Conservation (phyloP, 1,140 invertebrate species). For the Teleogryllus occipitalis region DNA sequence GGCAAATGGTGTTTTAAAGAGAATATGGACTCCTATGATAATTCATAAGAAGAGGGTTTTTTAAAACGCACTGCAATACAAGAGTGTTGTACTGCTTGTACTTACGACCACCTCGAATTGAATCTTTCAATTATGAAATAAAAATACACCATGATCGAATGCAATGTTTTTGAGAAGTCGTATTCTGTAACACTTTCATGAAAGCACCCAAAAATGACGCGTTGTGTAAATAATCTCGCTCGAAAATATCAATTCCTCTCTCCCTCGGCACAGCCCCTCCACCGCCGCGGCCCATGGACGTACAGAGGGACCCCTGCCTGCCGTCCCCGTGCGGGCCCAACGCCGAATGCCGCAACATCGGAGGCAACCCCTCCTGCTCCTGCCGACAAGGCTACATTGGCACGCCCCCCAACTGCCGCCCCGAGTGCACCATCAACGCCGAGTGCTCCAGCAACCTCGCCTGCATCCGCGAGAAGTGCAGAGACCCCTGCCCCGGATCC, state of each 20-base stretch:
- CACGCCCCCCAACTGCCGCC: slow-evolving; percentile 53
- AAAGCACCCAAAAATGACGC: slow-evolving; percentile 36
- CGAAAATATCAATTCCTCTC: slow-evolving; percentile 38
- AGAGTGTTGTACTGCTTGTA: no score
- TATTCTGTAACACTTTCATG: slow-evolving; percentile 25
- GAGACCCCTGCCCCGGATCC: slow-evolving; percentile 53
- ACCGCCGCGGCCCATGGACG: slow-evolving; percentile 30
- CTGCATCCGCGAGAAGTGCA: slow-evolving; percentile 59
- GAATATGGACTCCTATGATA: no score
- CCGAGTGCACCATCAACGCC: slow-evolving; percentile 54
- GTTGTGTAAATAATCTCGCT: slow-evolving; percentile 37
- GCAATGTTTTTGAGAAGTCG: slow-evolving; percentile 27
- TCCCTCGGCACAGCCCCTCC: slow-evolving; percentile 36
- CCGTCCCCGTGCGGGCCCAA: slow-evolving; percentile 65
- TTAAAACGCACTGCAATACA: no score
- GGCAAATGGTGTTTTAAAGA: no score
- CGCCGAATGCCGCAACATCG: slow-evolving; percentile 50
- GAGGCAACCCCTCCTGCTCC: slow-evolving; percentile 52
- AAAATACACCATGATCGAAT: not conserved
- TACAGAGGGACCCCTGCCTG: slow-evolving; percentile 45
- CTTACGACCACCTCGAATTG: no score
- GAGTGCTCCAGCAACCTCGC: slow-evolving; percentile 53
- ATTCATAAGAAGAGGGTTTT: no score
- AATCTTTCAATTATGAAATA: not conserved
- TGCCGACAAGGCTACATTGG: slow-evolving; percentile 54